Base-by-base conservation (phyloP, 2,888 invertebrate species). In the Diarsia dahlii region DNA sequence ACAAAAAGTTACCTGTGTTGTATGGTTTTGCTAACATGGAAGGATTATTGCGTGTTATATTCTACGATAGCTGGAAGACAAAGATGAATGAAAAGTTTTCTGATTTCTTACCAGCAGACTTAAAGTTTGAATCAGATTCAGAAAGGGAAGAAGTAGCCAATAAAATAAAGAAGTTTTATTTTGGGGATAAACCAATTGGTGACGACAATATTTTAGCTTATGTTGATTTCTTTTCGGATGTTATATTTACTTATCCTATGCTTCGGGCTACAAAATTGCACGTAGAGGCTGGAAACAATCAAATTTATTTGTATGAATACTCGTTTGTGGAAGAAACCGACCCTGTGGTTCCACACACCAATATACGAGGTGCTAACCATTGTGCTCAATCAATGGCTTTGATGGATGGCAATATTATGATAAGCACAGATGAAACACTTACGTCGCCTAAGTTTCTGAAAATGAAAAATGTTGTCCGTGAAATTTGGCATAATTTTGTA, bases 241-340 rank as follows among this genome's bases (percentile, higher is more conserved):
- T 88, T 2, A 28, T 83, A 10, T 93, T 94, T 69, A 84, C 85
- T 0, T 89, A 90, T 77, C 80, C 92, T 3, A 88, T 87, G 18
- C 65, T 93, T n/a, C 79, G 89, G 76, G 87, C 92, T 0, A 82
- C 90, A 0, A 88, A 90, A 45, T 63, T 92, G 12, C 91, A 92
- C 46, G 81, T 87, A 1, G 86, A 91, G 69, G 89, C 90, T 60
- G 92, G 94, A 0, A 89, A 93, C 78, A 76, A 92, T 65, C 77
- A 91, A 78, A 78, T 94, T 23, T 94, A 92, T 82, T 81, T 94
- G 66, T 94, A 93, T 71, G 90, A 92, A 76, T 94, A 91, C 80
- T 86, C 89, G 1, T 94, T 90, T 81, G 88, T 87, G 4, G 91
- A 92, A 54, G 86, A 90, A 1, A 78, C 84, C 34, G 78, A 81